These are phyloP conservation scores for Archips xylosteana DNA, from an alignment of 2,888 invertebrate genomes.

Conservation along the genomic window DNA sequence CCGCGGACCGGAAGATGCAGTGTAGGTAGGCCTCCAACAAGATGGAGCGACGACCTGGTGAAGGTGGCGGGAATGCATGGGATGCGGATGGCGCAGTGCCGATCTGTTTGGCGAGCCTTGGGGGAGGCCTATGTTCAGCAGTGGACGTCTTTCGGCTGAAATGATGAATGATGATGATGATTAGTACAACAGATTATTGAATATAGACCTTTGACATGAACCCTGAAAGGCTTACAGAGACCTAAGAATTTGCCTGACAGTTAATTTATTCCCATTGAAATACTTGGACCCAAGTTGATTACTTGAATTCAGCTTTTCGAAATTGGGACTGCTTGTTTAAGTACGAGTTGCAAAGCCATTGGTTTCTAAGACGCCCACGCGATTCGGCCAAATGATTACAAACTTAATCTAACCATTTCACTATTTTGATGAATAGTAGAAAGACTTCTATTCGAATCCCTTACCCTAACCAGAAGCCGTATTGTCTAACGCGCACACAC, in stretches of 20 bases:
- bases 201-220: background rate
- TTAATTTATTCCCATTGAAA: background rate
- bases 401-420: background rate
- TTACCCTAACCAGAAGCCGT: no score
- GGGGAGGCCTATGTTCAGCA: no score
- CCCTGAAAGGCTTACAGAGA: background rate
- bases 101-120: no score
- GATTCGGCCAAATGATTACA: slow-evolving; percentile 14
- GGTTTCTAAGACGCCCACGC: background rate
- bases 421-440: slow-evolving; percentile 1
- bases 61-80: no score
- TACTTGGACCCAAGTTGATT: background rate
- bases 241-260: background rate
- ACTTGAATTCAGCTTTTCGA: background rate
- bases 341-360: background rate
- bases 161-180: no score
- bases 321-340: background rate
- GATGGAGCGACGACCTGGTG: no score
- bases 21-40: no score
- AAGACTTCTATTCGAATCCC: background rate
- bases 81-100: no score
- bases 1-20: no score
- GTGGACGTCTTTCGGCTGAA: no score
- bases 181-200: no score
- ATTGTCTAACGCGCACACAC: no score